Evolutionary conservation across 2,888 invertebrate species (phyloP).

Genomic region (Acronicta psi): DNA sequence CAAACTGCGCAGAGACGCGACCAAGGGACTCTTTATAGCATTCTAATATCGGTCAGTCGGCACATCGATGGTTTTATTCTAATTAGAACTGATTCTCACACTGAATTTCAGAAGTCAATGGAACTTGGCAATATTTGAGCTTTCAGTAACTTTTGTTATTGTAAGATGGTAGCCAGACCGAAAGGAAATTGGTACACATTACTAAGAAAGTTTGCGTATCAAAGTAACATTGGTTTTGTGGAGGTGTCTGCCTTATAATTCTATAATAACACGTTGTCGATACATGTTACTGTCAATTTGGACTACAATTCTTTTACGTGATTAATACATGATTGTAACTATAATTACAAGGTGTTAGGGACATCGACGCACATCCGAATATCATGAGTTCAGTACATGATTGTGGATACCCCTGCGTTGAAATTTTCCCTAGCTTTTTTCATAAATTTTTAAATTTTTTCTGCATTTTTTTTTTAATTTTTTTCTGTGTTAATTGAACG

Average conservation of each 20-base stretch:
- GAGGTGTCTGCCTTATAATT: conserved; percentile 7
- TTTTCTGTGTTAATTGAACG: no score
- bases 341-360: no score
- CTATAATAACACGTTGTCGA: neutral
- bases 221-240: conserved; percentile 3
- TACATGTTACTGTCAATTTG: neutral
- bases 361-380: no score
- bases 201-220: conserved; percentile 18
- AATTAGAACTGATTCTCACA: conserved; percentile 34
- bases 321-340: neutral
- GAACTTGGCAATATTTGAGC: conserved; percentile 18
- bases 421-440: no score
- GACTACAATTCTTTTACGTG: neutral
- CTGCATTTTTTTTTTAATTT: no score
- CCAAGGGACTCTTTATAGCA: conserved; percentile 55
- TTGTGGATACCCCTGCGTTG: no score
- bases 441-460: no score
- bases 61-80: conserved; percentile 16
- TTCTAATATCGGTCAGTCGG: conserved; percentile 57
- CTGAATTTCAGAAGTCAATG: conserved; percentile 5
- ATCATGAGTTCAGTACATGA: no score
- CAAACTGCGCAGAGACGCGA: conserved; percentile 68
- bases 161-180: conserved; percentile 15
- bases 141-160: conserved; percentile 34
- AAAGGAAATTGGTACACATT: conserved; percentile 16